A percentile compares a stretch with the other conserved stretches of the same genome.
These are phyloP conservation scores for Siniperca scherzeri DNA, from an alignment of 2,797 vertebrate genomes.

Conservation along the genomic window DNA sequence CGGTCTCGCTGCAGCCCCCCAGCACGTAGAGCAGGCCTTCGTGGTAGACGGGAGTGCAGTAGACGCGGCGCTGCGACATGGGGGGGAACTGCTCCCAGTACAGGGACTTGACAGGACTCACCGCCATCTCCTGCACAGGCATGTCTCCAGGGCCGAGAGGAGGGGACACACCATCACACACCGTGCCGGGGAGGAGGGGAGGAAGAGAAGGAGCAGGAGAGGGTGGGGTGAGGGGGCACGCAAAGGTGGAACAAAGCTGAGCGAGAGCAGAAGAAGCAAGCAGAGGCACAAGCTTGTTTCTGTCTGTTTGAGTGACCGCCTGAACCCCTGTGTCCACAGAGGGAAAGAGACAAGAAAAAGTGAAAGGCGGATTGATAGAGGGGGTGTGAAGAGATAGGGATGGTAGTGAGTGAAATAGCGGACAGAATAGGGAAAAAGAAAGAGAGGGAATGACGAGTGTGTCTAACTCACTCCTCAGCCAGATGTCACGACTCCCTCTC, in stretches of 20 bases:
- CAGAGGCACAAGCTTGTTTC: slow-evolving; percentile 38
- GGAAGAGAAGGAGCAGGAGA: background rate
- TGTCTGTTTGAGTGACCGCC: slow-evolving; percentile 46
- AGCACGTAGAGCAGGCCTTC: slow-evolving; percentile 93
- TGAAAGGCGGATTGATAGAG: background rate
- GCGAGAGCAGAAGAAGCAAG: slow-evolving; percentile 26
- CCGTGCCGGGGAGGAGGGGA: slow-evolving; percentile 10
- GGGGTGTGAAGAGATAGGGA: background rate
- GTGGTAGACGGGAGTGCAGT: slow-evolving; percentile 90
- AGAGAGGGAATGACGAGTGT: slow-evolving; percentile 25
- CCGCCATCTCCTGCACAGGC: slow-evolving; percentile 90
- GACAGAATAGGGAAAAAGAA: slow-evolving; percentile 30
- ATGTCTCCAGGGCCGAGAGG: slow-evolving; percentile 79
- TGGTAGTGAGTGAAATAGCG: slow-evolving; percentile 14
- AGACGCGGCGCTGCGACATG: slow-evolving; percentile 94
- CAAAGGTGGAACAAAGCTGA: slow-evolving; percentile 29
- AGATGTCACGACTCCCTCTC: slow-evolving; percentile 67
- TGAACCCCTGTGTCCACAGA: slow-evolving; percentile 37
- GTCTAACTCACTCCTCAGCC: slow-evolving; percentile 58
- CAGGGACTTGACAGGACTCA: slow-evolving; percentile 88
- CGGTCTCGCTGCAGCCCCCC: slow-evolving; percentile 93
- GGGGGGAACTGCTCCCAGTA: slow-evolving; percentile 93
- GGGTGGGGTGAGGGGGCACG: background rate
- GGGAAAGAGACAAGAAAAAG: background rate
- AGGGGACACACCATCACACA: slow-evolving; percentile 82